phyloP scores from a whole-genome alignment of 2,888 invertebrate species.

The Acanthococcus lagerstroemiae region DNA sequence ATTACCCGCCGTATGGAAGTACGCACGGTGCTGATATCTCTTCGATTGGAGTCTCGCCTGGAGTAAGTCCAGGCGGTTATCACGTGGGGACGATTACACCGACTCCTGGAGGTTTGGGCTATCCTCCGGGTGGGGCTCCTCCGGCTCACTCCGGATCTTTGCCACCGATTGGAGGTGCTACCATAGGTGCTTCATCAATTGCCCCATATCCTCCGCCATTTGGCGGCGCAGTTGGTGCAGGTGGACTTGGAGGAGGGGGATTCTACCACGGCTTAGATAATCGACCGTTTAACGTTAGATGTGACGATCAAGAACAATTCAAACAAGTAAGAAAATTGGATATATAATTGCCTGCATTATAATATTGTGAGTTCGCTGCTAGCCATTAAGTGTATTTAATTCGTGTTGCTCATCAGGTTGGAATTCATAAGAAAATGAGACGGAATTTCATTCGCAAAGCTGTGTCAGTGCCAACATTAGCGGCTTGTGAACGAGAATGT shows the following conservation, averaged over 20 bases:
- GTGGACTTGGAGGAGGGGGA: slow-evolving; percentile 33
- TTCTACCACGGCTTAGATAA: slow-evolving; percentile 36
- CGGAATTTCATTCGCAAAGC: slow-evolving; percentile 65
- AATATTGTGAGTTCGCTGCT: no score
- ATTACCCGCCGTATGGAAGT: slow-evolving; percentile 4
- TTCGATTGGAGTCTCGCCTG: slow-evolving; percentile 10
- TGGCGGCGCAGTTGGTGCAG: slow-evolving; percentile 24
- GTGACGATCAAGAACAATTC: slow-evolving; percentile 72
- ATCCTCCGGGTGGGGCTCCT: slow-evolving; percentile 32
- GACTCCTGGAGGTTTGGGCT: slow-evolving; percentile 20
- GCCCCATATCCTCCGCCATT: slow-evolving; percentile 20
- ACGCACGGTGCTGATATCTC: slow-evolving; percentile 13
- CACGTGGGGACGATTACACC: slow-evolving; percentile 13
- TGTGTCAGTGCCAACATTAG: slow-evolving; percentile 60
- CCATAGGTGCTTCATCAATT: slow-evolving; percentile 14
- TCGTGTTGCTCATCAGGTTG: slow-evolving; percentile 49
- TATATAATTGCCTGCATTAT: no score
- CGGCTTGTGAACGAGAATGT: slow-evolving; percentile 76
- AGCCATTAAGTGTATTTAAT: no score
- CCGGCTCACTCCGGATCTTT: slow-evolving; percentile 29
- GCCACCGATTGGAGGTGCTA: slow-evolving; percentile 27
- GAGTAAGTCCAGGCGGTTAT: slow-evolving; percentile 10
- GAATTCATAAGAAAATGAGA: slow-evolving; percentile 64
- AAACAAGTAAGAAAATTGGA: slow-evolving; percentile 47
- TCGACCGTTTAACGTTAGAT: slow-evolving; percentile 48